Evolutionary conservation across 1,140 invertebrate species (phyloP), one percentile per base, ranked within the genome.

Genomic region (Aleiodes sp.): DNA sequence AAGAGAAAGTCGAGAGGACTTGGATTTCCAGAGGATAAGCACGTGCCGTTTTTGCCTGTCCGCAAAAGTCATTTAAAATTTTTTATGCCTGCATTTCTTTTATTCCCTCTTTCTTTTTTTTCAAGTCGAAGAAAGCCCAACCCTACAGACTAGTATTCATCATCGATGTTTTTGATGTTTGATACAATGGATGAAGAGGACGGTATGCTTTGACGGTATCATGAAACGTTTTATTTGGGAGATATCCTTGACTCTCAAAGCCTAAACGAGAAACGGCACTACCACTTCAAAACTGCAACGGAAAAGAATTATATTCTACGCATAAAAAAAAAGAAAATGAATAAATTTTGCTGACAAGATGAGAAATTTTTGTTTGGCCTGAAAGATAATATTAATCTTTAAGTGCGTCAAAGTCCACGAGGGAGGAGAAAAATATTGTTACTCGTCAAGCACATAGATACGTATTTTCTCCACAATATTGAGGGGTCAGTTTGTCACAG

Each of bases 101-200:
- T 68, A 60, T 65, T 61, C 41, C 43, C 21, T 41, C 16, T 56
- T 59, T 63, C 31, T 68, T 66, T 65, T 16, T 68, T 65, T 8
- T 52, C 14, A 14, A 43, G 12, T 28, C n/a, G 29, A 52, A 56
- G 29, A 59, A 69, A 69, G 56, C 31, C 24, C 41, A 39, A 64
- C 26, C 56, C 70, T 52, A 46, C 2, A 19, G 43, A 73, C 35
- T 41, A 37, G 65, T 68, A 70, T 73, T 70, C 71, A 70, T 62
- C 46, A 52, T 37, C 62, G 33, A 46, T 64, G 14, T 65, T 73
- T 76, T 76, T 76, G 73, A 76, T 76, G 65, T 76, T 73, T 59
- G 65, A 65, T 72, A 74, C 73, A 76, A 76, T 76, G 65, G 68
- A 73, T 73, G 71, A 72, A 61, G 56, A 70, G 68, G 43, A 65